Evolutionary conservation across 2,888 invertebrate species (phyloP).

Genomic region (Margaritifera margaritifera): DNA sequence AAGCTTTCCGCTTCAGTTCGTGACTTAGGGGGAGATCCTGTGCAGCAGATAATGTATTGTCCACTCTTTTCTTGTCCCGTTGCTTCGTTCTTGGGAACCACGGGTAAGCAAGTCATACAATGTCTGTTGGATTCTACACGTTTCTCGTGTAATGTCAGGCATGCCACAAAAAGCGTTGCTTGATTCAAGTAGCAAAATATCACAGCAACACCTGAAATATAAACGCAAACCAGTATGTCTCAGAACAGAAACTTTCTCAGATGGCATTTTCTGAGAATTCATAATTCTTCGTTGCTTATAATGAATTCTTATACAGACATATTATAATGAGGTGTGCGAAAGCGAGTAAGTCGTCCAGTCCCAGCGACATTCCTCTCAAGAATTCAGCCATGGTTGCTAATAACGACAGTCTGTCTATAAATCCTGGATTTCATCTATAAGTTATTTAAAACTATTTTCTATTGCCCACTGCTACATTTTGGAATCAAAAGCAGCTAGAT

Average conservation of each 20-base stretch:
- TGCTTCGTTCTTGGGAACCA: conserved; percentile 36
- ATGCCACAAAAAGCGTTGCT: conserved; percentile 60
- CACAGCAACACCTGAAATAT: conserved; percentile 58
- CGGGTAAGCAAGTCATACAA: conserved; percentile 41
- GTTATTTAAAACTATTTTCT: no score
- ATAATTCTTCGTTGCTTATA: not conserved
- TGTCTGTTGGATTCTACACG: conserved; percentile 48
- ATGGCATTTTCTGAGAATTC: not conserved
- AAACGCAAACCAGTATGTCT: not conserved
- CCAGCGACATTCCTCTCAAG: no score
- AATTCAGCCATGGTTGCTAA: no score
- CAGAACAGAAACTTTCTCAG: not conserved
- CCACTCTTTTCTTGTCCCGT: conserved; percentile 21
- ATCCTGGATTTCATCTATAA: no score
- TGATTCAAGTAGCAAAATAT: conserved; percentile 64
- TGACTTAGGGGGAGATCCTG: conserved; percentile 39
- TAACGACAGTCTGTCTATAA: no score
- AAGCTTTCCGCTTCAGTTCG: conserved; percentile 44
- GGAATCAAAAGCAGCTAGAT: no score
- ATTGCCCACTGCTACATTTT: no score
- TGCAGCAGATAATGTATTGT: conserved; percentile 67
- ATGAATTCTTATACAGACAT: no score
- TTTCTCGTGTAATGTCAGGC: conserved; percentile 58
- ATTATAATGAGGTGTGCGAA: no score
- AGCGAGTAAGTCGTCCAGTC: no score